These are phyloP conservation scores for Bothrops jararaca DNA, from an alignment of 2,113 vertebrate genomes.

Conservation along the genomic window DNA sequence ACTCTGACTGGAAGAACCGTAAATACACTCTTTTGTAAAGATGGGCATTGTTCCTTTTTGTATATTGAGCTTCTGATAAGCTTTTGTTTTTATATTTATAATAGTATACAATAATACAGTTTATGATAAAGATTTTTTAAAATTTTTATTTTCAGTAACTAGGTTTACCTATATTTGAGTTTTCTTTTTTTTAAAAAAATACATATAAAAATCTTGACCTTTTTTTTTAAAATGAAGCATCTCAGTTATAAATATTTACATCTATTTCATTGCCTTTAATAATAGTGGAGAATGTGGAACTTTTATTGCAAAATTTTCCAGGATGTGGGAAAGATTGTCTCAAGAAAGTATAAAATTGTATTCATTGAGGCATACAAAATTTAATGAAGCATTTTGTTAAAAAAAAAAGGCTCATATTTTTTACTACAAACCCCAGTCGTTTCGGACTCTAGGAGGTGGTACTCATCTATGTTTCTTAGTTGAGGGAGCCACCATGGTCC, in stretches of 20 bases:
- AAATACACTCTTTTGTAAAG: slow-evolving; percentile 15
- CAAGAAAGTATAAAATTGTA: not conserved
- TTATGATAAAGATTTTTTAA: not conserved
- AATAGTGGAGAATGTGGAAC: not conserved
- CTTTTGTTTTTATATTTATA: not conserved
- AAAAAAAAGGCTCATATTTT: not conserved
- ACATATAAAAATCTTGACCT: not conserved
- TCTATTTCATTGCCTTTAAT: slow-evolving; percentile 3
- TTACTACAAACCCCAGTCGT: not conserved
- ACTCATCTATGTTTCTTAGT: not conserved
- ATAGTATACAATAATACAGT: not conserved
- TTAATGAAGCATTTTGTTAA: not conserved
- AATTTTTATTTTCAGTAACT: slow-evolving; percentile 12
- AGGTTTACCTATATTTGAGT: slow-evolving; percentile 17
- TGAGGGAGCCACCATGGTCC: not conserved
- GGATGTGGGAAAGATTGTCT: not conserved
- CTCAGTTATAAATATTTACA: not conserved
- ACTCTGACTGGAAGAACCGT: not conserved
- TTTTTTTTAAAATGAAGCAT: not conserved
- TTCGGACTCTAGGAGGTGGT: not conserved
- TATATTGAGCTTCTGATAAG: not conserved
- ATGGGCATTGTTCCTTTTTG: not conserved
- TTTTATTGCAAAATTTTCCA: not conserved
- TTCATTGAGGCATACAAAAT: not conserved
- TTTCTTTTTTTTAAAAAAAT: slow-evolving; percentile 10